phyloP scores from a whole-genome alignment of 1,140 invertebrate species.

The Scaptodrosophila lebanonensis region DNA sequence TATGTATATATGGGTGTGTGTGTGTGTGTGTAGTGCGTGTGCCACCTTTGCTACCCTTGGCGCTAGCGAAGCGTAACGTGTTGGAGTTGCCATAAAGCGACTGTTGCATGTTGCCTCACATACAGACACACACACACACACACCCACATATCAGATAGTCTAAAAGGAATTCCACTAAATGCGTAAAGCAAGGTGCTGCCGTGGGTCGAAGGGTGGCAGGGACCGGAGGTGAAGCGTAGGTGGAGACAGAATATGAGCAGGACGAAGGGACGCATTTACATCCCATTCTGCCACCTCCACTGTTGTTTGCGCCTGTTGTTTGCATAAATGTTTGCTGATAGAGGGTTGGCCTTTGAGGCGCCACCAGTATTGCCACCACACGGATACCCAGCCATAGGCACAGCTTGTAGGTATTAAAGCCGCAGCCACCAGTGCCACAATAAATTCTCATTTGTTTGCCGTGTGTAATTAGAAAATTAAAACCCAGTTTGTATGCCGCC shows the following conservation, averaged over 20 bases:
- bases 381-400: not conserved
- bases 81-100: slow-evolving; percentile 2
- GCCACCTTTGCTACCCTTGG: too few species aligned
- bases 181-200: slow-evolving; percentile 21
- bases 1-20: too few species aligned
- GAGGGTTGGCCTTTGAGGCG: not conserved
- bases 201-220: too few species aligned
- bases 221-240: not conserved
- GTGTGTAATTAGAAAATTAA: slow-evolving; percentile 74
- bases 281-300: too few species aligned
- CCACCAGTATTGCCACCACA: too few species aligned
- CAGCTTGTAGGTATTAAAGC: slow-evolving; percentile 5
- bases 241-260: not conserved
- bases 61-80: too few species aligned
- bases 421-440: slow-evolving; percentile 30
- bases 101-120: slow-evolving; percentile 28
- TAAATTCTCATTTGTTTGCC: slow-evolving; percentile 71
- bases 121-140: slow-evolving; percentile 5
- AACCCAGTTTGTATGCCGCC: slow-evolving; percentile 62
- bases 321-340: slow-evolving; percentile 24
- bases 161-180: slow-evolving; percentile 29
- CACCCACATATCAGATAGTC: slow-evolving; percentile 1
- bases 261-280: too few species aligned
- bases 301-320: slow-evolving; percentile 13
- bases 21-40: too few species aligned